Conservation (phyloP, 2,113 vertebrate genomes). For the Otolemur garnettii region DNA sequence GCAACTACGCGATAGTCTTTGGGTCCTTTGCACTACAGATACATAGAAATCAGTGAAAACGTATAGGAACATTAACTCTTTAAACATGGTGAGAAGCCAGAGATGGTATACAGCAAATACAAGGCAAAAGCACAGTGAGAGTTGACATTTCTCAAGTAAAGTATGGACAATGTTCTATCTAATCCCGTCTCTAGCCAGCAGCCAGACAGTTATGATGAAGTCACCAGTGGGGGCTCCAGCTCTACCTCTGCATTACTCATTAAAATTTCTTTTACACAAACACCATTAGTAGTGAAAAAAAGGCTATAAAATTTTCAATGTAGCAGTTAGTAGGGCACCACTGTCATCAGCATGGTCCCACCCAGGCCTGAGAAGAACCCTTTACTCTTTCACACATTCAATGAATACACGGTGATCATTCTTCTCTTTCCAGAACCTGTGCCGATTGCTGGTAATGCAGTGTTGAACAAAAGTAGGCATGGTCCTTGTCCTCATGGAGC, state of each 20-base stretch:
- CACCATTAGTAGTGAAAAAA: background rate
- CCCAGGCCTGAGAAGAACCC: background rate
- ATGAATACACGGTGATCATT: background rate
- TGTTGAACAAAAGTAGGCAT: background rate
- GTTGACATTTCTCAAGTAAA: background rate
- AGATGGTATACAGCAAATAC: background rate
- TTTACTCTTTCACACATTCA: background rate
- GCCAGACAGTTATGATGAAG: too few relatives aligned
- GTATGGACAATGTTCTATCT: background rate
- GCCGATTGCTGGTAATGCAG: background rate
- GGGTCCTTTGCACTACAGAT: background rate
- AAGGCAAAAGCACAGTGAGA: background rate
- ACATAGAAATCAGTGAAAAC: background rate
- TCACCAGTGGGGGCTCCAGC: background rate
- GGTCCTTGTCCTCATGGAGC: background rate
- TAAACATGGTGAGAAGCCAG: background rate
- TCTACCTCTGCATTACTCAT: background rate
- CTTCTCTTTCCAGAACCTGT: background rate
- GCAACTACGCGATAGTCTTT: background rate
- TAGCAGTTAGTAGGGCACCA: background rate
- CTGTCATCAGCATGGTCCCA: background rate
- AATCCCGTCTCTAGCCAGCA: too few relatives aligned
- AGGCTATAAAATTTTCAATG: background rate
- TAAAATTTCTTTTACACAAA: constrained; percentile 44
- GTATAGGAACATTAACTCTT: background rate